Conservation (phyloP, 2,888 invertebrate species). For the Antheraea yamamai region DNA sequence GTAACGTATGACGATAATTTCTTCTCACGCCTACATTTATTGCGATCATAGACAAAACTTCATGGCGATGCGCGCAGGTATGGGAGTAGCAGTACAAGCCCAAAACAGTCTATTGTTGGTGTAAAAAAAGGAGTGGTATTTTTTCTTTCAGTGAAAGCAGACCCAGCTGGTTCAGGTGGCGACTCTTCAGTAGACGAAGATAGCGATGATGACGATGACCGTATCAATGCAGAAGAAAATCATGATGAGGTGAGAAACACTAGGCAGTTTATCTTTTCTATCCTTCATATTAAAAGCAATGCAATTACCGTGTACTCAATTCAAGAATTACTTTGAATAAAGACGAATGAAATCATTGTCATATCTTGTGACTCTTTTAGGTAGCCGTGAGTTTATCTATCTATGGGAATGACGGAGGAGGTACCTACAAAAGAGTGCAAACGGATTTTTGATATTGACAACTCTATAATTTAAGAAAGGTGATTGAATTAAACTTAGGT, state of each 20-base stretch:
- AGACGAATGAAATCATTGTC: not conserved
- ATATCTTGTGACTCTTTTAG: constrained; percentile 24
- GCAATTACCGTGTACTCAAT: not conserved
- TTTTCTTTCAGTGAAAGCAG: constrained; percentile 54
- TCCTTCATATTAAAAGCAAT: not conserved
- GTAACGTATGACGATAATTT: too few species aligned
- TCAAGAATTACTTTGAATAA: not conserved
- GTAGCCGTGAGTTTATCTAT: constrained; percentile 28
- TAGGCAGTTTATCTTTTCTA: not conserved
- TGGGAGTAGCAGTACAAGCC: too few species aligned
- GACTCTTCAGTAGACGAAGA: constrained; percentile 90
- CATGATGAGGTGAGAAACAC: constrained; percentile 83
- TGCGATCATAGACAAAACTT: too few species aligned
- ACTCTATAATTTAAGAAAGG: constrained; percentile 15
- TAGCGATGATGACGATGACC: constrained; percentile 88
- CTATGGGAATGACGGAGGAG: constrained; percentile 25
- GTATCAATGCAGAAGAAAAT: constrained; percentile 82
- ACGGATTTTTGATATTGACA: constrained; percentile 19
- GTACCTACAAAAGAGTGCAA: constrained; percentile 24
- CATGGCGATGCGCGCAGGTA: too few species aligned
- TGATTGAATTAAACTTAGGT: constrained; percentile 16
- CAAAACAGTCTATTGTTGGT: not conserved
- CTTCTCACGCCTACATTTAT: too few species aligned
- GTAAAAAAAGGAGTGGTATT: not conserved
- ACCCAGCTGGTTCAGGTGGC: constrained; percentile 74